phyloP scores from a whole-genome alignment of 2,888 invertebrate species.

The Ochropacha duplaris region DNA sequence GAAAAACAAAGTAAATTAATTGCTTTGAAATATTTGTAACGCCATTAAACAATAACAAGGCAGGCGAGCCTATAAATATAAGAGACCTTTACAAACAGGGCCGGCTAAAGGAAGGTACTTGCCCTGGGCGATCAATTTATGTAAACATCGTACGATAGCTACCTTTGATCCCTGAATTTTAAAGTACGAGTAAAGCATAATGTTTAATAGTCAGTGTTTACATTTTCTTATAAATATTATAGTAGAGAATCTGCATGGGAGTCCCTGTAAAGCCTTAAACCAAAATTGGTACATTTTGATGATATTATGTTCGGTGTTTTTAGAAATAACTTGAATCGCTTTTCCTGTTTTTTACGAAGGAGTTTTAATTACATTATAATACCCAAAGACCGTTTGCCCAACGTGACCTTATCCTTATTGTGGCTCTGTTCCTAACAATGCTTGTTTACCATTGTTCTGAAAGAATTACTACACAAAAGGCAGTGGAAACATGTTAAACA shows the following conservation, averaged over 20 bases:
- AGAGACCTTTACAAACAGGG: not conserved
- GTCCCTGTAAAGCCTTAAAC: no score
- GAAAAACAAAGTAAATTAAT: not conserved
- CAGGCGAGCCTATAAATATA: not conserved
- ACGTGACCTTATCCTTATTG: not conserved
- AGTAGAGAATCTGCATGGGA: not conserved
- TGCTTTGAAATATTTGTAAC: not conserved
- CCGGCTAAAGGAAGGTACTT: not conserved
- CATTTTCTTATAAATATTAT: no score
- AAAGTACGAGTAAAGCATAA: not conserved
- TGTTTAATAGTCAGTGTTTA: not conserved
- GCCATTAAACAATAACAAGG: not conserved
- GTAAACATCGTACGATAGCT: constrained; percentile 3
- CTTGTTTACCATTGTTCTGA: not conserved
- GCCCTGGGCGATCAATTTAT: not conserved
- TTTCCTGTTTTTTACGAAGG: no score
- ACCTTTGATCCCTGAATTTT: not conserved
- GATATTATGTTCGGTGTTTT: no score
- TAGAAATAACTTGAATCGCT: no score
- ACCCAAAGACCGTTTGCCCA: not conserved
- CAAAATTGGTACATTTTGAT: no score
- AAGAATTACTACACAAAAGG: not conserved
- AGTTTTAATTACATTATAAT: not conserved
- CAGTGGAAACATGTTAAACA: not conserved
- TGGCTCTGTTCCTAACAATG: not conserved